Conservation (phyloP, 2,797 vertebrate species). For the Lutjanus argentimaculatus region DNA sequence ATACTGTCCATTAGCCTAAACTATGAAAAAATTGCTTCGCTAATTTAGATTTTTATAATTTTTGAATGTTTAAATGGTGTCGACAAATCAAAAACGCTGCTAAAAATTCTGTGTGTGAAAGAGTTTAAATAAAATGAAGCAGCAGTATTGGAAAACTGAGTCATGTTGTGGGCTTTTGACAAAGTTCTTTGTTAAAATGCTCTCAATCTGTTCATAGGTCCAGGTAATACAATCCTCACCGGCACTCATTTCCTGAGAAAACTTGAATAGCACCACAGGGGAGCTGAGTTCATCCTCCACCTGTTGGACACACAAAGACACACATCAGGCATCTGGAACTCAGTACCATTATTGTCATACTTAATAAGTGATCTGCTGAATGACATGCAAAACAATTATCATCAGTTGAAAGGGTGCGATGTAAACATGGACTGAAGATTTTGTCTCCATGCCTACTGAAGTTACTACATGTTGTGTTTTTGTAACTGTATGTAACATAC, state of each 20-base stretch:
- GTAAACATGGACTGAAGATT: slow-evolving; percentile 15
- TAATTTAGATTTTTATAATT: too few relatives aligned
- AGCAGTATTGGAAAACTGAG: too few relatives aligned
- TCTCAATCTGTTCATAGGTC: background rate
- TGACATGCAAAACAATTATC: slow-evolving; percentile 42
- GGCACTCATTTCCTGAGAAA: slow-evolving; percentile 84
- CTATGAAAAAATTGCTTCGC: too few relatives aligned
- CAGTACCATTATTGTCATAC: background rate
- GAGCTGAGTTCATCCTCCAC: slow-evolving; percentile 94
- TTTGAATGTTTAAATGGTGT: too few relatives aligned
- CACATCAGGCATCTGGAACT: slow-evolving; percentile 13
- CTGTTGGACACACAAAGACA: slow-evolving; percentile 81
- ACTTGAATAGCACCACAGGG: slow-evolving; percentile 95
- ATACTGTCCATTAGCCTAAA: too few relatives aligned
- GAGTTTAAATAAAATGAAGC: too few relatives aligned
- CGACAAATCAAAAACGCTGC: too few relatives aligned
- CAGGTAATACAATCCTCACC: slow-evolving; percentile 77
- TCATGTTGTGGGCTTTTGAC: too few relatives aligned
- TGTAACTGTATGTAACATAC: slow-evolving; percentile 7
- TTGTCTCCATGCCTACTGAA: slow-evolving; percentile 26
- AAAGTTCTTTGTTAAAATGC: background rate
- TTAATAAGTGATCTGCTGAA: background rate
- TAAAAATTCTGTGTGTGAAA: too few relatives aligned
- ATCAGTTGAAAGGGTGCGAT: slow-evolving; percentile 17
- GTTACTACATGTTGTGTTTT: background rate